Base-by-base conservation (phyloP, 2,113 vertebrate species). In the Pheucticus melanocephalus region DNA sequence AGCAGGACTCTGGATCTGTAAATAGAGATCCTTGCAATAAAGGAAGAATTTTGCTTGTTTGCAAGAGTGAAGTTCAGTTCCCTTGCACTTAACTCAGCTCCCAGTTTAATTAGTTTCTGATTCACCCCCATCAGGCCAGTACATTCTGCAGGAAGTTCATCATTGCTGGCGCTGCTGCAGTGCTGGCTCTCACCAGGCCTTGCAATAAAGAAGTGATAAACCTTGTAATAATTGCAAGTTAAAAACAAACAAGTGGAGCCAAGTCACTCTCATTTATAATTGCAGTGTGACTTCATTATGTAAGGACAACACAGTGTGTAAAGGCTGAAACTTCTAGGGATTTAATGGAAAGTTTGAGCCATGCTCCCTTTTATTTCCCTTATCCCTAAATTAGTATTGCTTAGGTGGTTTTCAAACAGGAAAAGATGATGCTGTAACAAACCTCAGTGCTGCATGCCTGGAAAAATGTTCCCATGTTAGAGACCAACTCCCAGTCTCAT, bases 211-310 rank as follows among this genome's bases (percentile, higher is more conserved):
- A 71, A 96, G 95, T 84, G 92, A 96, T 96, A 90, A 96, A 97
- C 94, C 83, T 81, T 68, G 64, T 82, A 88, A 94, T 96, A 90
- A 94, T 93, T 93, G 95, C 80, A 76, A 94, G 85, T 88, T 93
- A 73, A 94, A 93, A 95, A 86, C 85, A 92, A 95, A 88, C 37
- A 89, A 86, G 86, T 0, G 0, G 85, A 94, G 96, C 94, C 95
- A 97, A 97, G 87, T 95, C 93, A 93, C 95, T 96, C 90, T 92
- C 90, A 31, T 82, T 92, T 95, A 75, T 95, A 95, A 96, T 92
- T 94, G 94, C 92, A 76, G n/a, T 45, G 64, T 96, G 95, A 96
- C 88, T 96, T 96, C 94, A 94, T 94, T 92, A 96, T 90, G 72
- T 71, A 86, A 93, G 95, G 88, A 78, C 82, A 95, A 79, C 45